These are phyloP conservation scores for Suillia variegata DNA, from an alignment of 2,888 invertebrate species.

Conservation along the genomic window DNA sequence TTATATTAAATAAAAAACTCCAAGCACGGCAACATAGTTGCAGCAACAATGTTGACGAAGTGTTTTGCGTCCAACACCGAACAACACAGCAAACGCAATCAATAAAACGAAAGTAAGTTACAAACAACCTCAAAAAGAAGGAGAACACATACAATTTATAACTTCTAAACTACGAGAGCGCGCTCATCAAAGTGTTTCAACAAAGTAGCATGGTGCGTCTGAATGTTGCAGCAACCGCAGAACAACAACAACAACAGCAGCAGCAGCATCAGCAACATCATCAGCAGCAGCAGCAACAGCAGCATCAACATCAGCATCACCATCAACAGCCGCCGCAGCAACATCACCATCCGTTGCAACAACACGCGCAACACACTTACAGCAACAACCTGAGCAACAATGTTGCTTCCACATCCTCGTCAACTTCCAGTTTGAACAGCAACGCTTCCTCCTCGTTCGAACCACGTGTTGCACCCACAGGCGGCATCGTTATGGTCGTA, in stretches of 20 bases:
- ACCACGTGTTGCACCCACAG: slow-evolving; percentile 29
- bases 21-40: slow-evolving; percentile 15
- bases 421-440: slow-evolving; percentile 44
- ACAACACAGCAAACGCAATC: slow-evolving; percentile 1
- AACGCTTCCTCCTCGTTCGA: slow-evolving; percentile 36
- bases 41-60: slow-evolving; percentile 26
- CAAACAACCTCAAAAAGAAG: background rate
- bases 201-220: slow-evolving; percentile 57
- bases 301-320: slow-evolving; percentile 16
- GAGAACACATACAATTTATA: no score
- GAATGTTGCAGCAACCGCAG: slow-evolving; percentile 51
- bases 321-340: slow-evolving; percentile 13
- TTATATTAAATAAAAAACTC: no score
- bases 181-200: background rate
- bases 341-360: slow-evolving; percentile 11
- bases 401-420: slow-evolving; percentile 40
- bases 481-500: slow-evolving; percentile 47
- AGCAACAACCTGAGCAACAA: slow-evolving; percentile 22
- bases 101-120: background rate
- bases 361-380: slow-evolving; percentile 17
- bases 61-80: slow-evolving; percentile 13
- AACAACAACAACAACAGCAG: slow-evolving; percentile 37
- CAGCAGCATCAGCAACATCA: no score
- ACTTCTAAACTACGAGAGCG: no score
- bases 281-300: no score